Evolutionary conservation across 2,888 invertebrate species (phyloP), one percentile per base, ranked within the genome.

Genomic region (Mesochorus sp.): DNA sequence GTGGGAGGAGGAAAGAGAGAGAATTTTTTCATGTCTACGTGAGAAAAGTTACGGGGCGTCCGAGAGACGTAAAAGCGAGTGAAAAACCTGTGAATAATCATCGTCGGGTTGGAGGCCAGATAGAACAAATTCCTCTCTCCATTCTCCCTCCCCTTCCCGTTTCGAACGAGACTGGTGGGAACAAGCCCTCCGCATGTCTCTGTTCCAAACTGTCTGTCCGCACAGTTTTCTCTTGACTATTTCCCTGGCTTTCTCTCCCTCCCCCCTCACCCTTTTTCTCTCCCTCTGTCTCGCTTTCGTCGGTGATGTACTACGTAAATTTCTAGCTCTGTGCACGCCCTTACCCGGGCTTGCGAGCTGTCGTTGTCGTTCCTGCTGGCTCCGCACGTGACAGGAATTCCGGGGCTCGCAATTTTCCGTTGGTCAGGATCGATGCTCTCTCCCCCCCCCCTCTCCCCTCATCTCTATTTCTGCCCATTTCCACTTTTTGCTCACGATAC

Each of bases 311-410:
- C 37, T 39, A 70, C 62, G 70, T 57, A 55, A 31, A 76, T 70
- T 76, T 76, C 64, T 70, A 55, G 76, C 44, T 55, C 62, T 64
- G 62, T n/a, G n/a, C n/a, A n/a, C 72, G 17, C 55, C 72, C 59
- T 67, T 72, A 59, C 61, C 59, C 72, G 66, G 66, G 76, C 49
- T 42, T 61, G n/a, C n/a, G 51, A 72, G 62, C 72, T 64, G 59
- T 70, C 49, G 66, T 68, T 71, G 76, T 49, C 57, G 75, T 61
- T 75, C 42, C 66, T 57, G 70, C 71, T 66, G 81, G 81, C 81
- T 82, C 83, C 61, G 66, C 72, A 77, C 71, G 73, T 72, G 77
- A 77, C 61, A 62, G 47, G 77, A 77, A 72, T 77, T 77, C 73
- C 77, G 59, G 77, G 76, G 62, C 47, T 62, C 47, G 62, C 62